Percentiles rank a stretch among this genome's conserved stretches.
Conservation (phyloP, 2,113 vertebrate species). For the Nesogale talazaci region DNA sequence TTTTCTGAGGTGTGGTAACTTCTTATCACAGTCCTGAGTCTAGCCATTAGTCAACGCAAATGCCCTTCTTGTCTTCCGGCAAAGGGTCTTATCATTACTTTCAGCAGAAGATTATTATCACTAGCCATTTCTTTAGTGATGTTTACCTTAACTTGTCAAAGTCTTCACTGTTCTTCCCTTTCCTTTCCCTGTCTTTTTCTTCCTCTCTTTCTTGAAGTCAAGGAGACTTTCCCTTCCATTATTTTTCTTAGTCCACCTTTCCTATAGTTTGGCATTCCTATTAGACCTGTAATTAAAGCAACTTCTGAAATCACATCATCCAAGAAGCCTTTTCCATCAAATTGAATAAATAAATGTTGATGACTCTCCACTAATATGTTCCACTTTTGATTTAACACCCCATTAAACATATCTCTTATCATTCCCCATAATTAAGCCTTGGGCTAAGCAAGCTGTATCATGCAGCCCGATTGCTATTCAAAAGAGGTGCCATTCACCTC, state of each 20-base stretch:
- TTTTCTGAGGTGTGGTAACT: background rate
- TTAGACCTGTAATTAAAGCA: conserved; percentile 62
- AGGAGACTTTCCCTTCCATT: background rate
- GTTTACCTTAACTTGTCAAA: conserved; percentile 4
- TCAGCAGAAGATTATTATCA: background rate
- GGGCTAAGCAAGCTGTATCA: conserved; percentile 53
- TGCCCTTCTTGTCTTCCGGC: background rate
- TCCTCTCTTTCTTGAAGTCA: background rate
- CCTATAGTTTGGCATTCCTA: conserved; percentile 8
- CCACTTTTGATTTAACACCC: conserved; percentile 57
- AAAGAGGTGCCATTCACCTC: background rate
- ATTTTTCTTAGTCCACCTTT: conserved; percentile 5
- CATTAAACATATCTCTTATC: conserved; percentile 57
- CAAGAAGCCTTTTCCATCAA: conserved; percentile 43
- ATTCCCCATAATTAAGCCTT: conserved; percentile 58
- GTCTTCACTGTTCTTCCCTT: background rate
- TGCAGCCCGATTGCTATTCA: background rate
- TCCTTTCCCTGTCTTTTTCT: background rate
- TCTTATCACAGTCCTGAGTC: background rate
- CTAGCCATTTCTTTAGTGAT: background rate
- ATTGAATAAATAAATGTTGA: conserved; percentile 64
- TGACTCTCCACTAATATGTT: conserved; percentile 40
- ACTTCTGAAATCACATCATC: conserved; percentile 19
- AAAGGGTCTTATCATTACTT: background rate
- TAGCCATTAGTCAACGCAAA: background rate